Evolutionary conservation across 2,797 vertebrate species (phyloP).

Genomic region (Ptychadena robeensis): DNA sequence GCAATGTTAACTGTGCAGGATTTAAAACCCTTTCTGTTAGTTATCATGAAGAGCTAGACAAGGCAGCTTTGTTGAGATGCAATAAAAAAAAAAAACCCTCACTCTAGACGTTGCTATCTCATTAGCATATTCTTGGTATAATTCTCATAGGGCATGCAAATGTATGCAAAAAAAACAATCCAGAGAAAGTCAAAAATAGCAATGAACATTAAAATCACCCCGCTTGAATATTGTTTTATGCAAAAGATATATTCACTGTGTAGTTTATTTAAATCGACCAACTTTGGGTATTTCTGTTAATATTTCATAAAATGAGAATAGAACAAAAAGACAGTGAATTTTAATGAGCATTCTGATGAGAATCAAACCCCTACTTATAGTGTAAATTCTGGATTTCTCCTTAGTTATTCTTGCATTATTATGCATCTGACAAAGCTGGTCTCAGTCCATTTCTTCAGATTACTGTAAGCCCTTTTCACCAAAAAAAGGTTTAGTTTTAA

Average conservation of each 20-base stretch:
- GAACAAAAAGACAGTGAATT: conserved; percentile 61
- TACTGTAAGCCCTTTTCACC: background rate
- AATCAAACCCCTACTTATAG: conserved; percentile 52
- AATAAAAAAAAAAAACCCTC: conserved; percentile 52
- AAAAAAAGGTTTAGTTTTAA: background rate
- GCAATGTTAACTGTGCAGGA: conserved; percentile 49
- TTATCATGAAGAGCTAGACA: conserved; percentile 59
- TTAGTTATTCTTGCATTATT: conserved; percentile 48
- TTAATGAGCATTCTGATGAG: conserved; percentile 61
- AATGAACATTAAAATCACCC: conserved; percentile 81
- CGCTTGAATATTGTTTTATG: conserved; percentile 79
- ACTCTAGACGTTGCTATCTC: conserved; percentile 68
- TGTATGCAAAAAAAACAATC: conserved; percentile 82
- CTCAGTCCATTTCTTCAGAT: conserved; percentile 26
- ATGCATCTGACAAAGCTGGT: conserved; percentile 28
- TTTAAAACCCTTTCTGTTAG: conserved; percentile 57
- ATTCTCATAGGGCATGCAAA: conserved; percentile 85
- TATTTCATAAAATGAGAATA: conserved; percentile 62
- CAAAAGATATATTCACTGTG: conserved; percentile 75
- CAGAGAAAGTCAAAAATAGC: conserved; percentile 84
- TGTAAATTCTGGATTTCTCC: conserved; percentile 44
- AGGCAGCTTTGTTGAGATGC: conserved; percentile 61
- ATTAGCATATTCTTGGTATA: conserved; percentile 81
- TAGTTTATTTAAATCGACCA: conserved; percentile 76
- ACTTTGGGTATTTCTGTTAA: conserved; percentile 61